Percentiles rank a stretch among this genome's conserved stretches.
Conservation (phyloP, 1,140 invertebrate species). For the Bombus vancouverensis region DNA sequence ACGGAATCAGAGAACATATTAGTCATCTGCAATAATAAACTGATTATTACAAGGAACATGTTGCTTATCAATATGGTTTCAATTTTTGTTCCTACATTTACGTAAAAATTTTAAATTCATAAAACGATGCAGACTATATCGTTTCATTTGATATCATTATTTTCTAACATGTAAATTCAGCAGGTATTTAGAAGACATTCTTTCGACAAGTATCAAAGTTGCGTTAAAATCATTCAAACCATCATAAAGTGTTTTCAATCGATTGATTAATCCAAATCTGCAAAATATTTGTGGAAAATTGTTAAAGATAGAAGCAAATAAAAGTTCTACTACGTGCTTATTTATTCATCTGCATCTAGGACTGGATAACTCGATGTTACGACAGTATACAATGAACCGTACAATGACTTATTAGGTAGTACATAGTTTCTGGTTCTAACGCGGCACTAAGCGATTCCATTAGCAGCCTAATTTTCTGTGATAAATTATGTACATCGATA, state of each 20-base stretch:
- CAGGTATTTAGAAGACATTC: neutral
- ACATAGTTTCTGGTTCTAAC: constrained; percentile 23
- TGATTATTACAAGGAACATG: too few species aligned
- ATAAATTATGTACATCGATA: constrained; percentile 46
- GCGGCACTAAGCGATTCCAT: constrained; percentile 33
- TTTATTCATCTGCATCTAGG: neutral
- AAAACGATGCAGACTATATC: too few species aligned
- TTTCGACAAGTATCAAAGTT: too few species aligned
- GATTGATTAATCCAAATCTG: too few species aligned
- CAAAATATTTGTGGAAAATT: neutral
- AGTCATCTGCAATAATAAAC: neutral
- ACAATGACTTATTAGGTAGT: neutral
- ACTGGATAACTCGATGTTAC: too few species aligned
- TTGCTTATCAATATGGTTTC: too few species aligned
- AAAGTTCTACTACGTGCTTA: neutral
- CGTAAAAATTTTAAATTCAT: too few species aligned
- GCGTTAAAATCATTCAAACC: too few species aligned
- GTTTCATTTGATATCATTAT: too few species aligned
- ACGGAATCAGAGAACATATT: neutral
- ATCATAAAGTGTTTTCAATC: too few species aligned
- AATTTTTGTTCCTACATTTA: too few species aligned
- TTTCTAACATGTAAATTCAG: neutral
- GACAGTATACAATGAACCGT: neutral
- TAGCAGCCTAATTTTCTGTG: constrained; percentile 42
- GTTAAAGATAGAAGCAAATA: neutral